Conservation (phyloP, 1,140 invertebrate genomes). For the Teleogryllus occipitalis region DNA sequence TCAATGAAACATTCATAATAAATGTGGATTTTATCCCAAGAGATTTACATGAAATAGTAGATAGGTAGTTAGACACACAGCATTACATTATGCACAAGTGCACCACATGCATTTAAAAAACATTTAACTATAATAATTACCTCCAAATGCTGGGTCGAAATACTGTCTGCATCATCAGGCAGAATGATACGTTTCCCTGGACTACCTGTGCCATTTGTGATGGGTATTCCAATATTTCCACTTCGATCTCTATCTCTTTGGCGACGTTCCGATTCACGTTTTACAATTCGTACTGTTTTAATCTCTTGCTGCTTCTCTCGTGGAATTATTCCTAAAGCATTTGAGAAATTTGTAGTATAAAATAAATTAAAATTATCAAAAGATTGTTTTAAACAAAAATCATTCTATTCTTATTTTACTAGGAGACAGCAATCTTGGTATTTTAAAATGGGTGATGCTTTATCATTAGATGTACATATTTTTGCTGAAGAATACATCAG, state of each 20-base stretch:
- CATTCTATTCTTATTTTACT: background rate
- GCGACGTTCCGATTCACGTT: slow-evolving; percentile 77
- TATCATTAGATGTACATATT: too few relatives aligned
- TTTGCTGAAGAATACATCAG: too few relatives aligned
- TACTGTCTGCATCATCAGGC: slow-evolving; percentile 32
- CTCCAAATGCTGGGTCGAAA: background rate
- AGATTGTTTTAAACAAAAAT: background rate
- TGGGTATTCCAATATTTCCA: slow-evolving; percentile 41
- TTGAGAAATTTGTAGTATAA: slow-evolving; percentile 22
- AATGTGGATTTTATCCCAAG: too few relatives aligned
- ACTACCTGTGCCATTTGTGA: slow-evolving; percentile 34
- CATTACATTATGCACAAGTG: too few relatives aligned
- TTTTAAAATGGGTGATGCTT: too few relatives aligned
- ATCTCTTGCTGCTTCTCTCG: slow-evolving; percentile 79
- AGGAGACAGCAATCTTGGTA: background rate
- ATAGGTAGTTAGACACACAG: too few relatives aligned
- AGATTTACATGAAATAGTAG: too few relatives aligned
- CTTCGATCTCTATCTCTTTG: slow-evolving; percentile 55
- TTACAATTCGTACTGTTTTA: slow-evolving; percentile 88
- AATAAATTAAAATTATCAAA: background rate
- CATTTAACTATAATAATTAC: too few relatives aligned
- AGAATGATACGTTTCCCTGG: slow-evolving; percentile 33
- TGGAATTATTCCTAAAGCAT: slow-evolving; percentile 53
- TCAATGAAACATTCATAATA: too few relatives aligned
- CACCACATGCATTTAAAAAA: too few relatives aligned